Conservation (phyloP, 1,140 invertebrate genomes). For the Euwallacea fornicatus region DNA sequence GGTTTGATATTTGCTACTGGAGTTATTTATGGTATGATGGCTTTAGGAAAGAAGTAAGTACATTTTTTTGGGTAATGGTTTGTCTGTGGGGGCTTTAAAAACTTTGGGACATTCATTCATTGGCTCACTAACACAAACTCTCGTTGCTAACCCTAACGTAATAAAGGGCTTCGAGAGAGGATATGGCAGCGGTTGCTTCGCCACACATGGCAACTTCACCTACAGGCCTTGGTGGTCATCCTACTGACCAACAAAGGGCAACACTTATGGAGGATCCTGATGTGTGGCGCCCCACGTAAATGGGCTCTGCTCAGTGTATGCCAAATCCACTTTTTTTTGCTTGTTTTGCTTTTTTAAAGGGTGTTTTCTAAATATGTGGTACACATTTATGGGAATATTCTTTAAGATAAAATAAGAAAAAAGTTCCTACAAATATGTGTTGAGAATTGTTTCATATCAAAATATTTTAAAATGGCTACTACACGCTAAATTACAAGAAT, state of each 20-base stretch:
- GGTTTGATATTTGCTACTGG: constrained; percentile 87
- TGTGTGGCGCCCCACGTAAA: constrained; percentile 87
- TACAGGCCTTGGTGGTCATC: constrained; percentile 59
- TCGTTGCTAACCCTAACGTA: background rate
- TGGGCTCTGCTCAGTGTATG: constrained; percentile 37
- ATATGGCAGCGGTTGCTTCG: constrained; percentile 78
- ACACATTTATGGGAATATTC: too few relatives aligned
- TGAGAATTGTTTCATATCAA: too few relatives aligned
- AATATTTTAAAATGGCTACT: too few relatives aligned
- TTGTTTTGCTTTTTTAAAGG: background rate
- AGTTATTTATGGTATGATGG: constrained; percentile 90
- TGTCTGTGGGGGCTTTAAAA: background rate
- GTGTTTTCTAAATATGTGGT: background rate
- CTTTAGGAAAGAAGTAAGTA: constrained; percentile 87
- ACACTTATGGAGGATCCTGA: constrained; percentile 87
- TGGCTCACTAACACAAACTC: background rate
- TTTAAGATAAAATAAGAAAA: too few relatives aligned
- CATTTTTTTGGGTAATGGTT: background rate
- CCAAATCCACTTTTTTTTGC: constrained; percentile 2
- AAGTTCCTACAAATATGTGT: too few relatives aligned
- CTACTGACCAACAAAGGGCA: constrained; percentile 64
- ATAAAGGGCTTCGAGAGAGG: constrained; percentile 75
- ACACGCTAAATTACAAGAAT: too few relatives aligned
- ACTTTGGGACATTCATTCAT: constrained; percentile 9
- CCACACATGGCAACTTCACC: constrained; percentile 64